Evolutionary conservation across 2,113 vertebrate species (phyloP).

Genomic region (Lucifuga dentata): DNA sequence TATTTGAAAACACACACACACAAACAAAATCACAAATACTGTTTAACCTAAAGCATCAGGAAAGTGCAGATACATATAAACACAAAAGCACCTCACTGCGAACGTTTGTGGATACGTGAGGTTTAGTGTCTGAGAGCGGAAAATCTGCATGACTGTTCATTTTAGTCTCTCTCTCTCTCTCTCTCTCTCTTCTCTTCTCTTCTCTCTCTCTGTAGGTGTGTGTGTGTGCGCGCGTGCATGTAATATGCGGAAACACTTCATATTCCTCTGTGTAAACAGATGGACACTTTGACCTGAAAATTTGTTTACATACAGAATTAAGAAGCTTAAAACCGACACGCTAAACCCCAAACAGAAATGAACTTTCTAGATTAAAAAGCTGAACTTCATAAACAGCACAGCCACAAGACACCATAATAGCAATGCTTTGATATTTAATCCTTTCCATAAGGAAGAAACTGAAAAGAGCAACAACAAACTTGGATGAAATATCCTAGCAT

Average conservation of each 20-base stretch:
- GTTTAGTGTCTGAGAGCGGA: conserved; percentile 23
- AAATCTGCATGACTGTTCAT: too few species aligned
- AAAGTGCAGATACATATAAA: conserved; percentile 14
- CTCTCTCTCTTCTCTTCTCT: too few species aligned
- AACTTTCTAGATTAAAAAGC: conserved; percentile 16
- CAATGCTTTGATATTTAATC: background rate
- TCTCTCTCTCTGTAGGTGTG: background rate
- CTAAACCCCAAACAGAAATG: conserved; percentile 4
- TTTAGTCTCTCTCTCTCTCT: too few species aligned
- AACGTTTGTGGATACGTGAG: background rate
- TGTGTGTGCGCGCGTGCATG: conserved; percentile 2
- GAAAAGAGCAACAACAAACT: background rate
- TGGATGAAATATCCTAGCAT: too few species aligned
- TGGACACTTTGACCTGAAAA: conserved; percentile 37
- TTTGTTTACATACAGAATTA: conserved; percentile 42
- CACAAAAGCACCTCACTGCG: conserved; percentile 37
- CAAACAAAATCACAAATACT: background rate
- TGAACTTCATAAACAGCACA: conserved; percentile 3
- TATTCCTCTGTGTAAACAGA: conserved; percentile 22
- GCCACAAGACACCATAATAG: background rate
- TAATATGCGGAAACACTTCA: background rate
- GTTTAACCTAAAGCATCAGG: conserved; percentile 30
- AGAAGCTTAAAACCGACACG: conserved; percentile 43
- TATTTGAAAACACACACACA: background rate
- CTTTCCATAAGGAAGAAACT: background rate